A percentile compares a stretch with the other conserved stretches of the same genome.
Evolutionary conservation across 2,113 vertebrate genomes (phyloP).

Genomic region (Emberiza fucata): DNA sequence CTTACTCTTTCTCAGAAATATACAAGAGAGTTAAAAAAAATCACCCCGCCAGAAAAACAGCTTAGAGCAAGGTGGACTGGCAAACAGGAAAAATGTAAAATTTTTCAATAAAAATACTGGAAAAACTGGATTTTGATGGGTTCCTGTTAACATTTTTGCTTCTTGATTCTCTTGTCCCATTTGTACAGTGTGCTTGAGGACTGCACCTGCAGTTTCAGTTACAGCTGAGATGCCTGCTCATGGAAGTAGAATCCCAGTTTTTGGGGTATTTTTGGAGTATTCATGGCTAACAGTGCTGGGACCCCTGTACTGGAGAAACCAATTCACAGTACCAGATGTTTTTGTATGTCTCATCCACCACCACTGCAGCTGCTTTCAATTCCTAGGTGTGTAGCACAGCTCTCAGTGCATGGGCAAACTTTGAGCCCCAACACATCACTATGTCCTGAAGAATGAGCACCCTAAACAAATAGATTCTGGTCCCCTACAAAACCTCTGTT

Average conservation of each 20-base stretch:
- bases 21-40: neutral
- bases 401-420: neutral
- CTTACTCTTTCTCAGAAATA: neutral
- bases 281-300: neutral
- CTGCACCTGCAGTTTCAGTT: neutral
- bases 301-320: neutral
- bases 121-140: neutral
- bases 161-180: neutral
- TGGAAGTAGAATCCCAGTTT: neutral
- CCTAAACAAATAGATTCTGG: neutral
- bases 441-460: neutral
- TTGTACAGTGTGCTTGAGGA: neutral
- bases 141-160: neutral
- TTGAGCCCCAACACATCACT: neutral
- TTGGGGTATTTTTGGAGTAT: accelerated
- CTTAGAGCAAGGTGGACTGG: neutral
- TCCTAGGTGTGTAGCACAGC: neutral
- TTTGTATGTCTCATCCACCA: neutral
- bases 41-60: neutral
- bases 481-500: neutral
- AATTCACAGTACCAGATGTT: neutral
- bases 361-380: neutral
- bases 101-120: neutral
- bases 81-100: neutral
- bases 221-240: neutral